These are phyloP conservation scores for Eutolmus rufibarbis DNA, from an alignment of 2,888 invertebrate species.

Conservation along the genomic window DNA sequence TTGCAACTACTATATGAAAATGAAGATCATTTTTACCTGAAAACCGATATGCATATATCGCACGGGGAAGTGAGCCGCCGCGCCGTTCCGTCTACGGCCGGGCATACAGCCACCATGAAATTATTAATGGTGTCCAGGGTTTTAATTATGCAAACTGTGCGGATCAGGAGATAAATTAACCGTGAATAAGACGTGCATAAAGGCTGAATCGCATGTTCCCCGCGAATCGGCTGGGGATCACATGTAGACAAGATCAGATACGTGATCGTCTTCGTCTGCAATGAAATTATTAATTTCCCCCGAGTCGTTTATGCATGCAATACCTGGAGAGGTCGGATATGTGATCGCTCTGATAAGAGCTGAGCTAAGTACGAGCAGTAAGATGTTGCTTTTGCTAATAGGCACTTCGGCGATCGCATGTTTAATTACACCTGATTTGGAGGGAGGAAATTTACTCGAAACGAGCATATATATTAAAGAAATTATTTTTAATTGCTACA, in stretches of 20 bases:
- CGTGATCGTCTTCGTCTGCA: slow-evolving; percentile 26
- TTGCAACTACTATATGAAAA: background rate
- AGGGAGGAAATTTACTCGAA: background rate
- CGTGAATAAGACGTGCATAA: slow-evolving; percentile 10
- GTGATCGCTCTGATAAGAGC: background rate
- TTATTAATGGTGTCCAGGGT: slow-evolving; percentile 24
- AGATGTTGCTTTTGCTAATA: slow-evolving; percentile 7
- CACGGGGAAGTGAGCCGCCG: background rate
- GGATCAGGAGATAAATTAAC: slow-evolving; percentile 2
- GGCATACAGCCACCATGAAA: slow-evolving; percentile 2
- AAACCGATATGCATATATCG: slow-evolving; percentile 1
- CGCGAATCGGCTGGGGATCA: slow-evolving; percentile 16
- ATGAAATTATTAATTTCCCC: slow-evolving; percentile 29
- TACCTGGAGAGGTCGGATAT: background rate
- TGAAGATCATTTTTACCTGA: slow-evolving; percentile 15
- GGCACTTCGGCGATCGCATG: background rate
- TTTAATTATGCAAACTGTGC: slow-evolving; percentile 25
- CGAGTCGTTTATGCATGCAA: slow-evolving; percentile 14
- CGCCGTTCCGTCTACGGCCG: background rate
- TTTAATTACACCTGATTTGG: background rate
- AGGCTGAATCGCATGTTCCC: slow-evolving; percentile 2
- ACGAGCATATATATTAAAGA: background rate
- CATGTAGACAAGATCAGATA: slow-evolving; percentile 36
- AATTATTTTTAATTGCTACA: background rate
- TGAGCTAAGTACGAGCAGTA: background rate